Evolutionary conservation across 2,888 invertebrate species (phyloP).

Genomic region (Sinhomidia bicolor): DNA sequence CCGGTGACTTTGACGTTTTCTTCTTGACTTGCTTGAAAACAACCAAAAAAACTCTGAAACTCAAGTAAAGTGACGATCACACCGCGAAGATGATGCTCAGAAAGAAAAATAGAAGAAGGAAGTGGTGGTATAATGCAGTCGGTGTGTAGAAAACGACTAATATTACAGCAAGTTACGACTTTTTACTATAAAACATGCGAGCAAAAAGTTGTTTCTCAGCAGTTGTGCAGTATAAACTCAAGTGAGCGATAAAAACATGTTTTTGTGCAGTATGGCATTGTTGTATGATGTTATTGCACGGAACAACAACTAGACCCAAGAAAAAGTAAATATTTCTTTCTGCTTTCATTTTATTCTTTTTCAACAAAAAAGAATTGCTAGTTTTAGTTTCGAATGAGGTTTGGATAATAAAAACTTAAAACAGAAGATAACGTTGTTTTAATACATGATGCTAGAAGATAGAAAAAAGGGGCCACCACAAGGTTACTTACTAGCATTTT

Average conservation of each 20-base stretch:
- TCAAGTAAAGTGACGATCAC: conserved; percentile 36
- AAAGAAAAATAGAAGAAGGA: conserved; percentile 14
- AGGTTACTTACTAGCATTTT: no score
- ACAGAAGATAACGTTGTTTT: no score
- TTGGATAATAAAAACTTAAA: conserved; percentile 2
- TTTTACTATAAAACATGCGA: conserved; percentile 49
- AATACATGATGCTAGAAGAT: no score
- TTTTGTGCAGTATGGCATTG: conserved; percentile 10
- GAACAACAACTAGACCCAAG: not conserved
- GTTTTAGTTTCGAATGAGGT: not conserved
- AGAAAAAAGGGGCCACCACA: no score
- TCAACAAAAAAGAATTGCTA: conserved; percentile 9
- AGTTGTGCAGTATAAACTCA: conserved; percentile 57
- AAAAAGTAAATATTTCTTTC: conserved; percentile 1
- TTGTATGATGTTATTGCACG: not conserved
- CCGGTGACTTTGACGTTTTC: conserved; percentile 68
- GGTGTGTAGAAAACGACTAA: conserved; percentile 18
- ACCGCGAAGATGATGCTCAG: conserved; percentile 1
- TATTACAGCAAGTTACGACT: conserved; percentile 43
- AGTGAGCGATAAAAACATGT: conserved; percentile 54
- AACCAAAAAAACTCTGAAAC: conserved; percentile 23
- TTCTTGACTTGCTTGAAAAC: conserved; percentile 52
- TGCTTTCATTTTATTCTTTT: conserved; percentile 25
- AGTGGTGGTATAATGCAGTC: not conserved
- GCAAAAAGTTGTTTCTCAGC: conserved; percentile 64